A percentile compares a stretch with the other conserved stretches of the same genome.
phyloP scores from a whole-genome alignment of 2,888 invertebrate species.

The Caradrina clavipalpis region DNA sequence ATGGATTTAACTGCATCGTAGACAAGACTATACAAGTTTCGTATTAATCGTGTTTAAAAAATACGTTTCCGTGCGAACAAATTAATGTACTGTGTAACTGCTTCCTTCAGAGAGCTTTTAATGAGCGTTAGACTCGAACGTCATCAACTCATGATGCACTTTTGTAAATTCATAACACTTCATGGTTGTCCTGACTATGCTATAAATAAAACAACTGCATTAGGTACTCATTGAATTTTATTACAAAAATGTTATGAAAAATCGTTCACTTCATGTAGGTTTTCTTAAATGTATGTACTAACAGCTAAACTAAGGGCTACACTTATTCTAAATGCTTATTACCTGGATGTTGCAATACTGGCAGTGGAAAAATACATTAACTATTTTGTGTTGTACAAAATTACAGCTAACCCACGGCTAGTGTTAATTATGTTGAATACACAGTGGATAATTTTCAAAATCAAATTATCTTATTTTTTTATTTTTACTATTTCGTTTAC shows the following conservation, averaged over 20 bases:
- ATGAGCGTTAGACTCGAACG: no score
- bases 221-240: slow-evolving; percentile 80
- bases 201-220: slow-evolving; percentile 38
- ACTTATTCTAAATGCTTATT: slow-evolving; percentile 73
- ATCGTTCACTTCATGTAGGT: slow-evolving; percentile 85
- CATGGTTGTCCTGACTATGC: not conserved
- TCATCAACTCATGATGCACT: no score
- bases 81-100: no score
- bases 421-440: slow-evolving; percentile 51
- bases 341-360: slow-evolving; percentile 90
- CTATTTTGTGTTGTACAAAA: slow-evolving; percentile 74
- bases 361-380: slow-evolving; percentile 90
- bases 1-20: no score
- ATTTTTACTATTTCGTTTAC: slow-evolving; percentile 13
- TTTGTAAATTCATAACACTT: no score
- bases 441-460: slow-evolving; percentile 19
- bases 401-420: slow-evolving; percentile 69
- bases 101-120: no score
- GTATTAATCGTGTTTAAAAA: no score
- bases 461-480: slow-evolving; percentile 21
- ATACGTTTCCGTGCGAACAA: no score
- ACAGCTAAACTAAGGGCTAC: slow-evolving; percentile 76
- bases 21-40: no score
- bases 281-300: slow-evolving; percentile 75
- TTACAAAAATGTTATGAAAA: slow-evolving; percentile 91